Base-by-base conservation (phyloP, 2,797 vertebrate genomes). In the Diglossa cyanea region DNA sequence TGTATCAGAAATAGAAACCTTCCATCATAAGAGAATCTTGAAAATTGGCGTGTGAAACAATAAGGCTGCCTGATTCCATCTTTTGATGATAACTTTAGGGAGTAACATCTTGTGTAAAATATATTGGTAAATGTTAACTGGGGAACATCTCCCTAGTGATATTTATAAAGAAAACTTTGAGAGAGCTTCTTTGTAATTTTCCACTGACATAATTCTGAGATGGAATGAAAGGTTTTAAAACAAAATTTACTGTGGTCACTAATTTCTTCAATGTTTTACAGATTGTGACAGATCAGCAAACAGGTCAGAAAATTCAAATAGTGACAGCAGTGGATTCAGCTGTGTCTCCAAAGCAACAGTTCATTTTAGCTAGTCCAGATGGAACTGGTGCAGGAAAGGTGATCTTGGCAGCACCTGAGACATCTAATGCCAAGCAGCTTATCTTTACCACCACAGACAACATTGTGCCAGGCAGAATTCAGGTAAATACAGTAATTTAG, bases 221-320 rank as follows among this genome's bases (percentile, higher is more conserved):
- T 39, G 62, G 62, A 93, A 40, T 60, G 7, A 72, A 74, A 85
- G 18, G 23, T 65, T 93, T 83, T 82, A 80, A 85, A 94, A 62
- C 1, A 25, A 74, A 51, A 60, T 79, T 40, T 73, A 37, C 37
- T 14, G 33, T 61, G 37, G 28, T 80, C 14, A 26, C 80, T 40
- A 93, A 88, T 90, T 85, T 79, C 71, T 91, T 89, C 80, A 76
- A 81, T 77, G 79, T 95, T 53, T 97, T 97, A 74, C 96, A 99
- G 99, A 99, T 99, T 97, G 99, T 99, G 97, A 99, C 99, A 33
- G 99, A 99, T 97, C 99, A 99, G 97, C 99, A 99, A 97, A 99
- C 99, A 6, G 99, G 99, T 95, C 99, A 99, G 97, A 99, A 99
- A 98, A 99, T 99, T 94, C 99, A 99, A 97, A 99, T 99, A 86